A percentile compares a stretch with the other conserved stretches of the same genome.
phyloP scores from a whole-genome alignment of 2,888 invertebrate genomes.

The Perdita meconis region DNA sequence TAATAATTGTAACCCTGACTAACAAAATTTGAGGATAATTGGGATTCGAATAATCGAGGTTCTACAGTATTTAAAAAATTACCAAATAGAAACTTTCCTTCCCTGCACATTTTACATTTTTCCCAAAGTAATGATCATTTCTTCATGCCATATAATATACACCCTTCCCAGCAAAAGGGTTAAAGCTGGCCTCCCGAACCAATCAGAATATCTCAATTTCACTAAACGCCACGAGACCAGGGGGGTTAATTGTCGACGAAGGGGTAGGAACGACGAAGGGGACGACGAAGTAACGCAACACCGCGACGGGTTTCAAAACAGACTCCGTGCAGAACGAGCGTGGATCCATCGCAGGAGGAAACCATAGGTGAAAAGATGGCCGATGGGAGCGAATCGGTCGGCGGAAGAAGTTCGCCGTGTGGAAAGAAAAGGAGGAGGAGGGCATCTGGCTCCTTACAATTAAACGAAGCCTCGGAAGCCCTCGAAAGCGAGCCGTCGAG shows the following conservation, averaged over 20 bases:
- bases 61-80: no score
- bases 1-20: no score
- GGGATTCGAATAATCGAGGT: no score
- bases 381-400: constrained; percentile 56
- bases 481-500: constrained; percentile 79
- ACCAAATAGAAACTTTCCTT: no score
- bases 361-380: constrained; percentile 76
- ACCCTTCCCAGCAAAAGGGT: no score
- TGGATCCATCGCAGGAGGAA: constrained; percentile 77
- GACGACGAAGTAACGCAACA: constrained; percentile 34
- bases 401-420: constrained; percentile 57
- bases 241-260: constrained; percentile 36
- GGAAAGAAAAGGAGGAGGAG: constrained; percentile 66
- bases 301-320: constrained; percentile 19
- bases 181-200: constrained; percentile 13
- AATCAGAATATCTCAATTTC: constrained; percentile 41
- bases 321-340: constrained; percentile 14
- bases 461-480: constrained; percentile 83
- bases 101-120: no score
- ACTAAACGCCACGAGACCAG: constrained; percentile 8
- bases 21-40: no score
- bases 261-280: not conserved
- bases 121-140: no score
- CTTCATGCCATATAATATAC: no score
- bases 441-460: constrained; percentile 83